Conservation (phyloP, 2,888 invertebrate species). For the Petrolisthes cinctipes region DNA sequence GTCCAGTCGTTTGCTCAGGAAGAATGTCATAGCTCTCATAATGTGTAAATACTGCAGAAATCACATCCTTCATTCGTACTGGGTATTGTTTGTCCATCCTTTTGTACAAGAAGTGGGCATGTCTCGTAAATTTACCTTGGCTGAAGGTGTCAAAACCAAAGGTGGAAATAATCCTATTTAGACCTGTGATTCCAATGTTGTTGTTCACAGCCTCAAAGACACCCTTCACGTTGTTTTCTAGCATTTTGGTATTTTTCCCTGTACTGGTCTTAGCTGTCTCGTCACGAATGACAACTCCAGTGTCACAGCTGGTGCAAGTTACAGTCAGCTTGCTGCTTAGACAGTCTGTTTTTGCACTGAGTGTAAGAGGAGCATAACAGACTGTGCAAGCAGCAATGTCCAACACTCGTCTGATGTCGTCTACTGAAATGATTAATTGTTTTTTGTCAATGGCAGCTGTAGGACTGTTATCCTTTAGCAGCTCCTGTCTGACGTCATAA, state of each 20-base stretch:
- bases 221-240: not conserved
- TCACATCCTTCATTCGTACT: not conserved
- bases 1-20: not conserved
- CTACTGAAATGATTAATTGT: not conserved
- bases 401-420: not conserved
- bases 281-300: not conserved
- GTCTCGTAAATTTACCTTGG: too few species aligned
- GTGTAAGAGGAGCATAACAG: too few species aligned
- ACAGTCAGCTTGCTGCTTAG: too few species aligned
- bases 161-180: not conserved
- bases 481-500: too few species aligned
- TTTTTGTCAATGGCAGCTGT: not conserved
- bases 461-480: too few species aligned
- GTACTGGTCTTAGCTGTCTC: not conserved
- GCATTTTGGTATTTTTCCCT: not conserved
- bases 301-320: not conserved
- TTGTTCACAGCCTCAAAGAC: slow-evolving; percentile 2
- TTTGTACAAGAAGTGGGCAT: too few species aligned
- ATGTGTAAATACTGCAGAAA: not conserved
- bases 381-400: too few species aligned
- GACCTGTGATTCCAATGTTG: not conserved
- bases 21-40: slow-evolving; percentile 1
- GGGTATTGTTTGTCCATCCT: not conserved
- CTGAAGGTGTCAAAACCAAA: slow-evolving; percentile 5
- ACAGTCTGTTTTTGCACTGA: too few species aligned